These are phyloP conservation scores for Ennomos quercinarius DNA, from an alignment of 2,888 invertebrate species.

Conservation along the genomic window DNA sequence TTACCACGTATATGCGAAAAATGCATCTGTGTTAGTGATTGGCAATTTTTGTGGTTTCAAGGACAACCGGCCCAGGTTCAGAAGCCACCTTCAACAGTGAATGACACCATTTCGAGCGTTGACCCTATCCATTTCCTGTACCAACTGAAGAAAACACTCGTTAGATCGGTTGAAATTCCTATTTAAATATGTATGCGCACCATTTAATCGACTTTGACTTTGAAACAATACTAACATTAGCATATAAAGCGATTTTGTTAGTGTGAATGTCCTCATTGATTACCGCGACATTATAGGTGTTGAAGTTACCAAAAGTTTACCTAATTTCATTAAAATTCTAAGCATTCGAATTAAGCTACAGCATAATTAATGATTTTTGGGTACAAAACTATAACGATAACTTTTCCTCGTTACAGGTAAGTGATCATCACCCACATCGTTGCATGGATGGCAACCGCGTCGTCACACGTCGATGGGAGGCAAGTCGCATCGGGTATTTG, in stretches of 20 bases:
- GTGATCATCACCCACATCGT: constrained; percentile 39
- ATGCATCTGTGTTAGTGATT: constrained; percentile 62
- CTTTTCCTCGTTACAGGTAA: constrained; percentile 74
- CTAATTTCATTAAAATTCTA: constrained; percentile 9
- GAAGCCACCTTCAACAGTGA: constrained; percentile 79
- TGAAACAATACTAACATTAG: constrained; percentile 71
- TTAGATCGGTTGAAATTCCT: constrained; percentile 62
- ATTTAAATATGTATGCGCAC: constrained; percentile 63
- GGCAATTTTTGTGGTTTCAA: constrained; percentile 77
- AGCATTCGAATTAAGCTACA: constrained; percentile 2
- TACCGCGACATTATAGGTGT: constrained; percentile 46
- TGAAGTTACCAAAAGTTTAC: constrained; percentile 36
- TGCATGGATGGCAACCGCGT: constrained; percentile 8
- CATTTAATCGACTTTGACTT: constrained; percentile 71
- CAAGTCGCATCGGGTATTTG: constrained; percentile 60
- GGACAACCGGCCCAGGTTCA: constrained; percentile 80
- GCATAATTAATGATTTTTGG: constrained; percentile 9
- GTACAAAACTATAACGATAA: constrained; percentile 27
- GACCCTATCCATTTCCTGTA: constrained; percentile 78
- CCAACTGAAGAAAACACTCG: constrained; percentile 65
- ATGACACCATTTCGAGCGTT: constrained; percentile 81
- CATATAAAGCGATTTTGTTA: constrained; percentile 66
- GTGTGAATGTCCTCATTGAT: constrained; percentile 58
- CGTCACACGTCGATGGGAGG: constrained; percentile 25
- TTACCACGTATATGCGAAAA: constrained; percentile 49